These are phyloP conservation scores for Grammomys dolichurus DNA, from an alignment of 2,113 vertebrate species.

Conservation along the genomic window DNA sequence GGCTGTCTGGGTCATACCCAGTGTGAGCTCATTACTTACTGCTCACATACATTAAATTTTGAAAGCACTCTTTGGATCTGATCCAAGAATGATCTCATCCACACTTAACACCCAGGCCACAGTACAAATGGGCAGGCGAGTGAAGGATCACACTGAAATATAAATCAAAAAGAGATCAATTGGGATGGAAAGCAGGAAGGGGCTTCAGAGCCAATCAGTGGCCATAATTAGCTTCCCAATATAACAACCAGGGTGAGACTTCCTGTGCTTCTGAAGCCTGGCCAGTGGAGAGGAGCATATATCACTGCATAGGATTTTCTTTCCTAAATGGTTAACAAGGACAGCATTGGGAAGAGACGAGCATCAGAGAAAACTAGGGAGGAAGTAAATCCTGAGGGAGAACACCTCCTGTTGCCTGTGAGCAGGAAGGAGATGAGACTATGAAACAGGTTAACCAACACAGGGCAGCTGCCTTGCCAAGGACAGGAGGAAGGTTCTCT, in stretches of 20 bases:
- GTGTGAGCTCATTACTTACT: constrained; percentile 62
- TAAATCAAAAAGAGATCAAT: constrained; percentile 33
- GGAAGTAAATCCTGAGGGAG: background rate
- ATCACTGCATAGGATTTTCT: background rate
- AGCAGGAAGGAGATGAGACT: constrained; percentile 26
- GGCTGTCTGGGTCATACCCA: constrained; percentile 67
- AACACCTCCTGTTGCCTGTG: background rate
- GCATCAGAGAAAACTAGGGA: background rate
- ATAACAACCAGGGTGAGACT: background rate
- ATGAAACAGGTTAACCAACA: background rate
- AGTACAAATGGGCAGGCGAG: constrained; percentile 57
- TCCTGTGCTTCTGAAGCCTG: background rate
- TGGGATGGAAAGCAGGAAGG: background rate
- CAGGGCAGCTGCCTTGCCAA: background rate
- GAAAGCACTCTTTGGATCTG: constrained; percentile 66
- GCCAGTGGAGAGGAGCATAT: background rate
- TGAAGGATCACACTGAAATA: constrained; percentile 55
- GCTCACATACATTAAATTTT: constrained; percentile 76
- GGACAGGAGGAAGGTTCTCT: background rate
- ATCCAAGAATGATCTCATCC: constrained; percentile 79
- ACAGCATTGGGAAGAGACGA: background rate
- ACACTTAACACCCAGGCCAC: constrained; percentile 64
- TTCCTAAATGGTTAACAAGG: background rate
- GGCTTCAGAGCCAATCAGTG: background rate
- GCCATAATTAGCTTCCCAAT: background rate